Evolutionary conservation across 2,888 invertebrate genomes (phyloP).

Genomic region (Pollenia griseotomentosa): DNA sequence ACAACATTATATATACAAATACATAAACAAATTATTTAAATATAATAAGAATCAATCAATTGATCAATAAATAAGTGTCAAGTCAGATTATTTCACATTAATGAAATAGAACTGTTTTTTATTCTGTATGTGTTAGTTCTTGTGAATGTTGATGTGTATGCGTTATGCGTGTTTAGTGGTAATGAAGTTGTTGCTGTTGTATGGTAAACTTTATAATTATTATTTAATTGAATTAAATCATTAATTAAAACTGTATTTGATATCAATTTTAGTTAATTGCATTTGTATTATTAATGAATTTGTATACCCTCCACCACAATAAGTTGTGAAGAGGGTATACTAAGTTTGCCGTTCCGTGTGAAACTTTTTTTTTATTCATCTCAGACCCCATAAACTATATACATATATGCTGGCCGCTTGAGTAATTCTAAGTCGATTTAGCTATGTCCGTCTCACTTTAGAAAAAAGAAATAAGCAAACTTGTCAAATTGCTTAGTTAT

Average conservation of each 20-base stretch:
- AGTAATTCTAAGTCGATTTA: too few relatives aligned
- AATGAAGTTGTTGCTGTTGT: not conserved
- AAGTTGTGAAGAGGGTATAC: too few relatives aligned
- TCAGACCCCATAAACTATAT: too few relatives aligned
- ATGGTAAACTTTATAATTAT: not conserved
- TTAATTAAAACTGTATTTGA: conserved; percentile 31
- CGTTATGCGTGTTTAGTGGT: not conserved
- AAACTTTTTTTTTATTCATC: too few relatives aligned
- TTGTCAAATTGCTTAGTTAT: too few relatives aligned
- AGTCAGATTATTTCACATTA: conserved; percentile 13
- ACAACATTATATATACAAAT: too few relatives aligned
- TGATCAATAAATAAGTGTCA: conserved; percentile 49
- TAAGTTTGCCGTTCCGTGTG: too few relatives aligned
- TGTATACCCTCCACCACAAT: too few relatives aligned
- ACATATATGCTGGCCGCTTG: too few relatives aligned
- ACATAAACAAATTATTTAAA: conserved; percentile 12
- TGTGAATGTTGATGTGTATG: too few relatives aligned
- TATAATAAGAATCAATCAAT: conserved; percentile 29
- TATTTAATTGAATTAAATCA: conserved; percentile 42
- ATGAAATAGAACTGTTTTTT: not conserved
- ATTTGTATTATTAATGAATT: conserved; percentile 22
- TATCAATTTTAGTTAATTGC: conserved; percentile 36
- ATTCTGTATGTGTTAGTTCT: not conserved
- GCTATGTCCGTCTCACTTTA: too few relatives aligned
- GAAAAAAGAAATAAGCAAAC: too few relatives aligned